Base-by-base conservation (phyloP, 2,113 vertebrate species). In the Cephalopterus ornatus region DNA sequence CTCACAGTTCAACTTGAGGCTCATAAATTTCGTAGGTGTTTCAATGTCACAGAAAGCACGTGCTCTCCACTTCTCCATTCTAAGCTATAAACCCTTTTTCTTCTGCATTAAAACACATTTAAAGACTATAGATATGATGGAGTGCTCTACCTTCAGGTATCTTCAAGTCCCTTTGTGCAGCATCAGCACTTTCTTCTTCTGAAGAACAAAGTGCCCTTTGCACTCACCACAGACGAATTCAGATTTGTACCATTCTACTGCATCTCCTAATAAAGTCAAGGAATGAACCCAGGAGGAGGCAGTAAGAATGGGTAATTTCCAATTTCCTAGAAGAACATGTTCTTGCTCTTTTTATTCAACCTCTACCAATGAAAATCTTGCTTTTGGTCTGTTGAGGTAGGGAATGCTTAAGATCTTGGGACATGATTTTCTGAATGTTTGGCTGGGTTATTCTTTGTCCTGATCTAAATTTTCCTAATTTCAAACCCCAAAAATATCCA, bases 91-190 rank as follows among this genome's bases (percentile, higher is more conserved):
- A 44, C 4, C 9, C 14, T 47, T 72, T 92, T 46, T 73, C 53
- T 85, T 72, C 44, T 65, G 81, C 49, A 55, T 89, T 88, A 96
- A 93, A 96, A 79, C 19, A 84, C 5, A 68, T 44, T 86, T 84
- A 70, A 91, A 82, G 37, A 33, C 39, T 65, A 33, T 26, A 71
- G 67, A 61, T 76, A 65, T 6, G 12, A 81, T 14, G 2, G 6
- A 92, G n/a, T 65, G 53, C 37, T 96, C 17, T 86, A 65, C 61
- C 35, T 92, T 89, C 62, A 93, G 53, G 41, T 82, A 33, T 61
- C 55, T 79, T 76, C 49, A 67, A 47, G 59, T 71, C 39, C 20
- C 63, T 80, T 56, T 71, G 22, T 9, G 7, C 14, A 44, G 6
- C 49, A 62, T 65, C 66, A 81, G 19, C 23, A 49, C 35, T 75